These are phyloP conservation scores for Eristalis intricaria DNA, from an alignment of 2,888 invertebrate species.

Conservation along the genomic window DNA sequence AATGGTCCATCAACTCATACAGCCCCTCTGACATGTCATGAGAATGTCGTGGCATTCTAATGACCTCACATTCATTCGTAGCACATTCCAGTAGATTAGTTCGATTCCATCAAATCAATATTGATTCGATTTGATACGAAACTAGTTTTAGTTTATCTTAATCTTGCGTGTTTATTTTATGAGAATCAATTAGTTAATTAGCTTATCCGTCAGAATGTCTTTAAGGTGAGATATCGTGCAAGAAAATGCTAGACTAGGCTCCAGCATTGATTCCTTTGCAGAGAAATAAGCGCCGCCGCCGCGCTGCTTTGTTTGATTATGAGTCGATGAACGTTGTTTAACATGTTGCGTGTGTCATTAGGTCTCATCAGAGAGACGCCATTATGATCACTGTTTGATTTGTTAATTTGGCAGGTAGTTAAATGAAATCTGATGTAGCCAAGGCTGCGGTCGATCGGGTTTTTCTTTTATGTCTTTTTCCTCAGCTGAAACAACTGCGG, in stretches of 20 bases:
- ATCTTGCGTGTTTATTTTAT: not conserved
- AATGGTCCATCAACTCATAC: too few species aligned
- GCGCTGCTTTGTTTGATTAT: not conserved
- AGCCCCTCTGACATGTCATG: too few species aligned
- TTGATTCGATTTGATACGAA: not conserved
- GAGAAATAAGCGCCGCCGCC: not conserved
- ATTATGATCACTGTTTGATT: slow-evolving; percentile 9
- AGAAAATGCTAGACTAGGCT: not conserved
- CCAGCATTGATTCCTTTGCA: not conserved
- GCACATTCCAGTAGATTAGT: not conserved
- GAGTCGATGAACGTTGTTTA: not conserved
- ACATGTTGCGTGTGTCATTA: slow-evolving; percentile 2
- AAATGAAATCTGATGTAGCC: not conserved
- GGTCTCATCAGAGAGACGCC: not conserved
- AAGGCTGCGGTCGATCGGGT: not conserved
- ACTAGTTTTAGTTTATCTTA: not conserved
- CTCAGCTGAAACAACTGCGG: not conserved
- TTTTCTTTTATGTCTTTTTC: not conserved
- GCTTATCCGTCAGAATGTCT: not conserved
- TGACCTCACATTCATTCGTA: too few species aligned
- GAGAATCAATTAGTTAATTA: slow-evolving; percentile 1
- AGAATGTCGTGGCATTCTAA: too few species aligned
- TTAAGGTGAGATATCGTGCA: not conserved
- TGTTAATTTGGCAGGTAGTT: slow-evolving; percentile 1
- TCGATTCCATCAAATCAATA: not conserved